Percentiles rank a stretch among this genome's conserved stretches.
These are phyloP conservation scores for Epizoanthus scotinus DNA, from an alignment of 92 coral and sea anemone species.

Conservation along the genomic window DNA sequence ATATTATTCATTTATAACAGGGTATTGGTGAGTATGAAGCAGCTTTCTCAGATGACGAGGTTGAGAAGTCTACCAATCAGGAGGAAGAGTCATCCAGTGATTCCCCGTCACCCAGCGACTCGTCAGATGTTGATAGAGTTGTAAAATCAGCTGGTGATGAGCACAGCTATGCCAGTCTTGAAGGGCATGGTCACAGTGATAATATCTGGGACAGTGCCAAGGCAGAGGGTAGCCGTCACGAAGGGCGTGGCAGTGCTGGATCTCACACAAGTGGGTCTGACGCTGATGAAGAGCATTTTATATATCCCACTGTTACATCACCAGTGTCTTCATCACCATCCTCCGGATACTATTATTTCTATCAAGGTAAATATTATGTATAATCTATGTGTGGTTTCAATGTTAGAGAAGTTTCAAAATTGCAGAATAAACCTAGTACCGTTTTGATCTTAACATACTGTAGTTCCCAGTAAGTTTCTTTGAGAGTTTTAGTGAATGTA, in stretches of 20 bases:
- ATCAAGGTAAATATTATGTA: slow-evolving; percentile 60
- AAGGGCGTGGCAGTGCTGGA: background rate
- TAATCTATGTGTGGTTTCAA: no score
- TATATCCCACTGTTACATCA: slow-evolving; percentile 34
- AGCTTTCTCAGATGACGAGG: slow-evolving; percentile 75
- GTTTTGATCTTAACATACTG: no score
- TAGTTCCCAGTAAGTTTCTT: no score
- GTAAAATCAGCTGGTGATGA: background rate
- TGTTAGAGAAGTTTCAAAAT: no score
- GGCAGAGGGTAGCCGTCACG: background rate
- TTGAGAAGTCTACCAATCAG: background rate
- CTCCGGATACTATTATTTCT: slow-evolving; percentile 63
- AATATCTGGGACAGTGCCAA: background rate
- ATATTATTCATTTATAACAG: slow-evolving; percentile 32
- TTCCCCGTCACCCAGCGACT: background rate
- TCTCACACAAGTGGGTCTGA: slow-evolving; percentile 25
- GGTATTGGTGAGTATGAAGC: slow-evolving; percentile 75
- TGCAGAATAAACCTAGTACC: no score
- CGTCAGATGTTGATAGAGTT: background rate
- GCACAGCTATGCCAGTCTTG: background rate
- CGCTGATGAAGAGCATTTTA: slow-evolving; percentile 25
- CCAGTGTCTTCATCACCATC: slow-evolving; percentile 37
- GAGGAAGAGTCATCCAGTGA: slow-evolving; percentile 10
- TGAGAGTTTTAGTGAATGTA: no score
- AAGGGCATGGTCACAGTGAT: background rate